Base-by-base conservation (phyloP, 2,888 invertebrate species). In the Lasioglossum morio region DNA sequence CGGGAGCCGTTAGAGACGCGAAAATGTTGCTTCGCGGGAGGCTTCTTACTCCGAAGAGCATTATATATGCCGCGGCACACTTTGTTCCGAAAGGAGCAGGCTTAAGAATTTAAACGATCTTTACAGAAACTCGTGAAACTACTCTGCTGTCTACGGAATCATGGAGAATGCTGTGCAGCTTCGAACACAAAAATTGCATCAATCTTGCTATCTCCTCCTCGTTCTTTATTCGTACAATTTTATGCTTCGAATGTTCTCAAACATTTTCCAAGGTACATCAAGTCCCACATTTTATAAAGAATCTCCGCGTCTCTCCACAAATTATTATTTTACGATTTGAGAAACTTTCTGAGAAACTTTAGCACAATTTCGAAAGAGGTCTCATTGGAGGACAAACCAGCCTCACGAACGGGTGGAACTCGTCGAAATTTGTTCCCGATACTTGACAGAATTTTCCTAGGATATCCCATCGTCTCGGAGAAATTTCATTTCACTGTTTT, bases 401-500 rank as follows among this genome's bases (percentile, higher is more conserved):
- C 60, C 5, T 4, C 14, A 1, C 60, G 66, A 34, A 66, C 7
- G 16, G 66, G 30, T 66, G 7, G 19, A 34, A 34, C 66, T 30
- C 34, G 19, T 34, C 34, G 66, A 19, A 34, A 34, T 66, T 40
- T 40, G 2, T 40, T 10, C 23, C 48, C 34, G 23, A 69, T 70
- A 46, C 46, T 43, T 30, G 16, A 30, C n/a, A 40, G 37, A 70
- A 70, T 48, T 80, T 70, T 53, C 27, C 48, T 4, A 34, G 34
- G 63, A 76, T 83, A 76, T 72, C 30, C 63, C 23, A 72, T 75
- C 60, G 40, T 3, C 16, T 30, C 1, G 8, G 16, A 12, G 27
- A 37, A 53, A 63, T 80, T 75, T 66, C 30, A 80, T 75, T 63
- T 76, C 60, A 34, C 79, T 23, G 46, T 27, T 60, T 79, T 57